Evolutionary conservation across 2,888 invertebrate genomes (phyloP).

Genomic region (Crioceris asparagi): DNA sequence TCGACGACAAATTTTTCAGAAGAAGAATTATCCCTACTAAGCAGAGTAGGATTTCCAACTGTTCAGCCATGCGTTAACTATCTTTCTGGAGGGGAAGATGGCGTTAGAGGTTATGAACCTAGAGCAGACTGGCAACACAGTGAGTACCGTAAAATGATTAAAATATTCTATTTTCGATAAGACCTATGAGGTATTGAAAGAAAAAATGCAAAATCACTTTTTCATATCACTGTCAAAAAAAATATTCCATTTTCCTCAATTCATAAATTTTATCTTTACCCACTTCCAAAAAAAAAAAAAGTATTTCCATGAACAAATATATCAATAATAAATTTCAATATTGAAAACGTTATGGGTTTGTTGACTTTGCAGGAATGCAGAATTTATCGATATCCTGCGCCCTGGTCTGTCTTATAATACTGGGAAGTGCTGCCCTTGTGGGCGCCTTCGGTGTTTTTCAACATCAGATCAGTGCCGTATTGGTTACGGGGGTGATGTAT

Average conservation of each 20-base stretch:
- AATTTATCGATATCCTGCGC: slow-evolving; percentile 92
- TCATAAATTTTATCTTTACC: too few relatives aligned
- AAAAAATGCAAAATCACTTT: too few relatives aligned
- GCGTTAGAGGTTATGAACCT: slow-evolving; percentile 55
- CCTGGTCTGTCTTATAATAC: slow-evolving; percentile 79
- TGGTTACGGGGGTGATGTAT: slow-evolving; percentile 92
- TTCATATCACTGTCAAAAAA: too few relatives aligned
- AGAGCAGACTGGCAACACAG: slow-evolving; percentile 72
- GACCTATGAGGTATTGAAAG: neutral
- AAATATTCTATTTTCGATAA: neutral
- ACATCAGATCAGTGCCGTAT: slow-evolving; percentile 86
- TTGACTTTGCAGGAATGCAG: slow-evolving; percentile 68
- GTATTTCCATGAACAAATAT: too few relatives aligned
- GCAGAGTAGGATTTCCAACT: slow-evolving; percentile 54
- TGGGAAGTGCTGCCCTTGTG: slow-evolving; percentile 78
- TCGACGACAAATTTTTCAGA: slow-evolving; percentile 37
- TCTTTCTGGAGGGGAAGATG: slow-evolving; percentile 57
- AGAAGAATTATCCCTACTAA: slow-evolving; percentile 58
- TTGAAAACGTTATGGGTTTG: too few relatives aligned
- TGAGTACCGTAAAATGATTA: slow-evolving; percentile 39
- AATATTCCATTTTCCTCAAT: too few relatives aligned
- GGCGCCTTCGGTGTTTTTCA: slow-evolving; percentile 82
- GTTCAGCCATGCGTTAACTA: slow-evolving; percentile 69
- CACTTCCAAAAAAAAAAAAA: too few relatives aligned
- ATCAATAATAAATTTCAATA: too few relatives aligned